Conservation (phyloP, 1,140 invertebrate species). For the Lethrus apterus region DNA sequence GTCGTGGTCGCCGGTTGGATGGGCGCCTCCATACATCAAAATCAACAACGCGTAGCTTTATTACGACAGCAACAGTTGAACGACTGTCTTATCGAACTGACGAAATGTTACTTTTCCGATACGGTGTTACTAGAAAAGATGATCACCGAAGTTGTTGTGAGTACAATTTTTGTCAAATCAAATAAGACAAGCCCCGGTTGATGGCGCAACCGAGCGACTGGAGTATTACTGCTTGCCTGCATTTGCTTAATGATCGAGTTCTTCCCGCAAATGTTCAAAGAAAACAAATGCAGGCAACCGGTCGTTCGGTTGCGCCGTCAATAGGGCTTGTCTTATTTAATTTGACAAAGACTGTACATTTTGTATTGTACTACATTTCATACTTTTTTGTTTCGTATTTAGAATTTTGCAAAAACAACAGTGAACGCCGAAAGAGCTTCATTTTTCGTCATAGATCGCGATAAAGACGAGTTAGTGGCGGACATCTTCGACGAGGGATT, state of each 20-base stretch:
- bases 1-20: slow-evolving; percentile 47
- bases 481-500: slow-evolving; percentile 51
- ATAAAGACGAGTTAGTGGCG: slow-evolving; percentile 42
- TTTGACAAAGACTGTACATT: too few relatives aligned
- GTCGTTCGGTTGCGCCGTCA: too few relatives aligned
- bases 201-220: too few relatives aligned
- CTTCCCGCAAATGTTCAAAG: too few relatives aligned
- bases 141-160: slow-evolving; percentile 48
- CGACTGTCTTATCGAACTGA: slow-evolving; percentile 42
- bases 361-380: too few relatives aligned
- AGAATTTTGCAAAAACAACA: slow-evolving; percentile 48
- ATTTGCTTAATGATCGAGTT: too few relatives aligned
- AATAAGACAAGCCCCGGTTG: too few relatives aligned
- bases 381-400: slow-evolving; percentile 17
- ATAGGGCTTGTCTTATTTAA: too few relatives aligned
- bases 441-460: slow-evolving; percentile 46
- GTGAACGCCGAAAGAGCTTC: slow-evolving; percentile 45
- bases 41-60: slow-evolving; percentile 42
- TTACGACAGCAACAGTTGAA: slow-evolving; percentile 46
- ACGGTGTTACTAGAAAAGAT: slow-evolving; percentile 46
- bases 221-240: too few relatives aligned
- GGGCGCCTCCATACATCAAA: slow-evolving; percentile 49
- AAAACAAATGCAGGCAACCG: too few relatives aligned
- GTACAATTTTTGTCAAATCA: too few relatives aligned
- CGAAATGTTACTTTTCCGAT: slow-evolving; percentile 48